phyloP scores from a whole-genome alignment of 1,140 invertebrate genomes.

The Aphelenchoides fujianensis region DNA sequence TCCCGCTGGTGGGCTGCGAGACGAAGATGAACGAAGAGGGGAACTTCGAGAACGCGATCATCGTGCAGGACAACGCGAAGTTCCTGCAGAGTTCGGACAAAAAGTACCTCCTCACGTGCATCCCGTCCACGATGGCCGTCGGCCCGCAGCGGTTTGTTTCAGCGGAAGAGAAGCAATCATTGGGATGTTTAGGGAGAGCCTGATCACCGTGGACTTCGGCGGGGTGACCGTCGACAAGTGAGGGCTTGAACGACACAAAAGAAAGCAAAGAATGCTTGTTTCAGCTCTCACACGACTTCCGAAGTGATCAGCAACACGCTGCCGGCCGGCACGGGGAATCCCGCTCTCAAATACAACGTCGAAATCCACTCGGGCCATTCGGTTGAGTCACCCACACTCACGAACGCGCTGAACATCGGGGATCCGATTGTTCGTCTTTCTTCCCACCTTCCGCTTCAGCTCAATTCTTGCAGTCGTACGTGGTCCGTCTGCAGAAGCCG shows the following conservation, averaged over 20 bases:
- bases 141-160: conserved; percentile 35
- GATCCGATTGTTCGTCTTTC: conserved; percentile 53
- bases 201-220: conserved; percentile 59
- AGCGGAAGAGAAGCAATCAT: conserved; percentile 1
- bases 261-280: too few species aligned
- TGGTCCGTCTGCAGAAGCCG: conserved; percentile 56
- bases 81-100: conserved; percentile 52
- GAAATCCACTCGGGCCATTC: conserved; percentile 50
- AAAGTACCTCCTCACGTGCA: conserved; percentile 59
- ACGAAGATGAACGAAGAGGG: conserved; percentile 54
- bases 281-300: conserved; percentile 37
- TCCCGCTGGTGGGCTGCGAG: conserved; percentile 55
- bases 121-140: conserved; percentile 40
- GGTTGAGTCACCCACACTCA: conserved; percentile 40
- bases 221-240: conserved; percentile 59
- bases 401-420: conserved; percentile 52
- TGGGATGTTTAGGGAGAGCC: conserved; percentile 43
- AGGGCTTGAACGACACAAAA: too few species aligned
- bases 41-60: conserved; percentile 59
- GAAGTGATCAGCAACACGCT: conserved; percentile 39
- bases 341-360: conserved; percentile 53
- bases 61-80: conserved; percentile 50
- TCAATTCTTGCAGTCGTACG: conserved; percentile 47
- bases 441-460: conserved; percentile 6
- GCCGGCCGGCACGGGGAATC: conserved; percentile 30